phyloP scores from a whole-genome alignment of 2,888 invertebrate genomes.

The Xestia ashworthii region DNA sequence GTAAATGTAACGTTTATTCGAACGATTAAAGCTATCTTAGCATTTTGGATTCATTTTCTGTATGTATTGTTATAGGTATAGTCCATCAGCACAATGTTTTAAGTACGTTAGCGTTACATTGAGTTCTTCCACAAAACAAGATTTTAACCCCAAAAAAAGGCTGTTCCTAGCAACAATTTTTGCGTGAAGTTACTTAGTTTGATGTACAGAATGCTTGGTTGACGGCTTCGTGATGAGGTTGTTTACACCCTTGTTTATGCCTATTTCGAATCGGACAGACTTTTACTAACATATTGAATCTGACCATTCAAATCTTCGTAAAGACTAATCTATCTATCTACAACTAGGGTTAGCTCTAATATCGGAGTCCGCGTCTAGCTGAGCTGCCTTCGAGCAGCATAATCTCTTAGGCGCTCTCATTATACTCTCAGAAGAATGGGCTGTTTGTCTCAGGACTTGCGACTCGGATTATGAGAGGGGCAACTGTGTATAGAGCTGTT shows the following conservation, averaged over 20 bases:
- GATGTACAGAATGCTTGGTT: too few species aligned
- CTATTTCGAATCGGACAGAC: too few species aligned
- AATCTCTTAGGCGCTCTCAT: constrained; percentile 57
- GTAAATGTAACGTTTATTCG: not conserved
- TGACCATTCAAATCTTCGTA: not conserved
- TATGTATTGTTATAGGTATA: too few species aligned
- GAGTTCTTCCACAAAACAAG: too few species aligned
- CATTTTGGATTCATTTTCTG: not conserved
- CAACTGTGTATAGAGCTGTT: constrained; percentile 26
- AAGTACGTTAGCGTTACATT: too few species aligned
- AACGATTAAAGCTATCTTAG: not conserved
- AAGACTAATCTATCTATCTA: not conserved
- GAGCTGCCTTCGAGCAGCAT: constrained; percentile 16
- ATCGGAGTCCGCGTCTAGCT: constrained; percentile 31
- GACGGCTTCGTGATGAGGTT: too few species aligned
- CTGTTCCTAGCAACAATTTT: too few species aligned
- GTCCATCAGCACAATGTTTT: too few species aligned
- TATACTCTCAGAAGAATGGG: constrained; percentile 51
- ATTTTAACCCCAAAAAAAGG: too few species aligned
- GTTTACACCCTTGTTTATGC: too few species aligned
- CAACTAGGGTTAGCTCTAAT: constrained; percentile 21
- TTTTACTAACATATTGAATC: not conserved
- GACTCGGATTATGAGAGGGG: constrained; percentile 34
- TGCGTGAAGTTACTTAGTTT: too few species aligned
- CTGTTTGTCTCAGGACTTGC: constrained; percentile 53